A percentile compares a stretch with the other conserved stretches of the same genome.
Conservation (phyloP, 2,113 vertebrate genomes). For the Cygnus buccinator region DNA sequence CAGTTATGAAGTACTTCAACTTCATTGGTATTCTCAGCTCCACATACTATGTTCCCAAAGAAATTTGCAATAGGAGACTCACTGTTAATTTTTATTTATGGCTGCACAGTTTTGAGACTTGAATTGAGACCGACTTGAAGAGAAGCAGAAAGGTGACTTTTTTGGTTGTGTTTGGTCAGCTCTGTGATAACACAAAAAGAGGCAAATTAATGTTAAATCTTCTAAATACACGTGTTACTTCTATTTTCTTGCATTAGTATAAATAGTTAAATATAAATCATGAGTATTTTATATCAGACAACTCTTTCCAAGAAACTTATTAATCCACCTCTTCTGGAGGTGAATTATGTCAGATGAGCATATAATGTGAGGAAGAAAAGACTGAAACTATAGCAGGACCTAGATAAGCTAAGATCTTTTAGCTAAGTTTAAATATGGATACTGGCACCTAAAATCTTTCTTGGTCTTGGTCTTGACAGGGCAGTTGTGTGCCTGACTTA, state of each 20-base stretch:
- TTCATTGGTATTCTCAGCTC: not conserved
- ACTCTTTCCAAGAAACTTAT: not conserved
- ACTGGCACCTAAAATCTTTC: not conserved
- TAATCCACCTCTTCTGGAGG: not conserved
- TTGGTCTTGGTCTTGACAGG: not conserved
- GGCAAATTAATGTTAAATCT: not conserved
- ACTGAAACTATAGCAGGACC: not conserved
- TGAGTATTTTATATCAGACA: not conserved
- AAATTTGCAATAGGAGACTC: not conserved
- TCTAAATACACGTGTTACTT: not conserved
- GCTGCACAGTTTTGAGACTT: not conserved
- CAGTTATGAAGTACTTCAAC: not conserved
- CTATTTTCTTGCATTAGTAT: not conserved
- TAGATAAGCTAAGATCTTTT: not conserved
- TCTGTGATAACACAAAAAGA: not conserved
- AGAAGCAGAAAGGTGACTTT: not conserved
- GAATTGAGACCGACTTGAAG: not conserved
- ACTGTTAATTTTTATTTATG: not conserved
- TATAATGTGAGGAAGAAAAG: not conserved
- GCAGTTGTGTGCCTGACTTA: not conserved
- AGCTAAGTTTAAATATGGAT: not conserved
- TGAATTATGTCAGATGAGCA: not conserved
- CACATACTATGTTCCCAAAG: not conserved
- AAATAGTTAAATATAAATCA: not conserved
- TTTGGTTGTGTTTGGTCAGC: not conserved